phyloP scores from a whole-genome alignment of 1,140 invertebrate species.

The Phenacoccus solenopsis region DNA sequence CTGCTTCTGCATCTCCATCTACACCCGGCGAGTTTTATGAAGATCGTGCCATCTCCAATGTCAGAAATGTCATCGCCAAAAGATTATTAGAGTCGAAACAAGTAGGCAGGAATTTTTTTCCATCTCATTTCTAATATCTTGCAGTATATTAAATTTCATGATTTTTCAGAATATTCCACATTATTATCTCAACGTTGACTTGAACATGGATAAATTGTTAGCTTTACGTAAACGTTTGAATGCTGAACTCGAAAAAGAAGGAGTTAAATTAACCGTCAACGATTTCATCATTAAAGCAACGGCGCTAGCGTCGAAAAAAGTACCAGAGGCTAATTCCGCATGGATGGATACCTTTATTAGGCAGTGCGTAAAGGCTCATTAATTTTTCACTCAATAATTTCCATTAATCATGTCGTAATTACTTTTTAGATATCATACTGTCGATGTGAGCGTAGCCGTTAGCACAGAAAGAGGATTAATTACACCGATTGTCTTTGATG shows the following conservation, averaged over 20 bases:
- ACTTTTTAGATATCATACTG: constrained; percentile 34
- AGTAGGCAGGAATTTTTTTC: constrained; percentile 19
- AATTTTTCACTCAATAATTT: background rate
- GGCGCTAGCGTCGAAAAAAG: constrained; percentile 77
- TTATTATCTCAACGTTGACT: constrained; percentile 84
- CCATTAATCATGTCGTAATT: background rate
- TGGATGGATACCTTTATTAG: constrained; percentile 93
- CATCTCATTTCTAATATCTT: background rate
- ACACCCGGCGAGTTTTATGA: constrained; percentile 40
- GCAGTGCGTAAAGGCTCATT: constrained; percentile 57
- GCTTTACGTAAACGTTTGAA: constrained; percentile 51
- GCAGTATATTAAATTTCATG: background rate
- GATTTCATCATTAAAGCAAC: constrained; percentile 96
- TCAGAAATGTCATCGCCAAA: constrained; percentile 83
- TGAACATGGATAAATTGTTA: constrained; percentile 63
- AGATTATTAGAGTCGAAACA: constrained; percentile 81
- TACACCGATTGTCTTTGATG: constrained; percentile 92
- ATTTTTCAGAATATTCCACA: constrained; percentile 68
- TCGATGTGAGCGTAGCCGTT: constrained; percentile 94
- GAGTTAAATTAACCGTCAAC: constrained; percentile 82
- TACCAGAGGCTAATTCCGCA: constrained; percentile 89
- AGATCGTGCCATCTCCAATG: constrained; percentile 78
- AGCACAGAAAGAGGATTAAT: constrained; percentile 91
- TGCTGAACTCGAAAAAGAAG: constrained; percentile 65
- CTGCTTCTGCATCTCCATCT: constrained; percentile 24